Base-by-base conservation (phyloP, 2,888 invertebrate genomes). In the Spicauda simplicius region DNA sequence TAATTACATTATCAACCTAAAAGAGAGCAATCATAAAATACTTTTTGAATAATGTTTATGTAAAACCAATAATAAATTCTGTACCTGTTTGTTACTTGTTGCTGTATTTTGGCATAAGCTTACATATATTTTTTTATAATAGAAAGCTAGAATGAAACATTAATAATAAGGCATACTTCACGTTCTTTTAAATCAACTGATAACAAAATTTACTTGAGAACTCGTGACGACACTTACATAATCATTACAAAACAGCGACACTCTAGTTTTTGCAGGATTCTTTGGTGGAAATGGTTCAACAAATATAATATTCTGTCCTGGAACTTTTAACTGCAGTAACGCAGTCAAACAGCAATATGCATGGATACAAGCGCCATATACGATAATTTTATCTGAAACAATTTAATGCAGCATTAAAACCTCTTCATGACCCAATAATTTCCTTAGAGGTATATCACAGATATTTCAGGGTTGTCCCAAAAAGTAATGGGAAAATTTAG, bases 351-450 rank as follows among this genome's bases (percentile, higher is more conserved):
- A 95, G 73, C 95, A 94, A 76, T 95, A 96, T 0, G 95, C 94
- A 74, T 96, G 94, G 58, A 97, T 82, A 41, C 93, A 94, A 18
- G 94, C 88, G 0, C 97, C 97, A 77, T 97, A 97, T 0, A 97
- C 94, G 2, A 97, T 81, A 7, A 96, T 79, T 70, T 81, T 86
- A 65, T 81, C 93, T 94, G 73, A 11, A 85, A 82, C 67, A 30
- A 45, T 63, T 62, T 16, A 19, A 0, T 37, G 37, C 12, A 12
- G 1, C 33, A 7, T 12, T 7, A 37, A 37, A 37, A 12, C 6
- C 6, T 8, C 33, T n/a, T 37, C 8, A 4, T 37, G 37, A 12
- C 12, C 4, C 8, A 8, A 1, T 33, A 5, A 33, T 33, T 1
- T 10, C 33, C 8, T n/a, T n/a, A n/a, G n/a, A n/a, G n/a, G n/a